Evolutionary conservation across 2,113 vertebrate species (phyloP).

Genomic region (Myrmecobius fasciatus): DNA sequence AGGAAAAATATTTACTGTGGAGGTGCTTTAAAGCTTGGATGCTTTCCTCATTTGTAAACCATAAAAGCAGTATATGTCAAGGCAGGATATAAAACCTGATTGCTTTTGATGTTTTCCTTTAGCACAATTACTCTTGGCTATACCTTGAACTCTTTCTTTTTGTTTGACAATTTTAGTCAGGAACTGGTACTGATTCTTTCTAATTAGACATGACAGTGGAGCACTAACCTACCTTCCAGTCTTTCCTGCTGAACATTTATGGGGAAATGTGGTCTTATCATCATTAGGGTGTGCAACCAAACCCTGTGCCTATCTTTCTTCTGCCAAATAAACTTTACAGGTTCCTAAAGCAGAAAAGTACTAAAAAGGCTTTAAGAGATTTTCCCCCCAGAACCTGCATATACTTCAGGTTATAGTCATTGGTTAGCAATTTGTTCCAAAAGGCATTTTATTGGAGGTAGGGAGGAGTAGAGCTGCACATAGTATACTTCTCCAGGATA

Average conservation of each 20-base stretch:
- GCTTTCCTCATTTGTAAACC: constrained; percentile 12
- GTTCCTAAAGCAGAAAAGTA: constrained; percentile 41
- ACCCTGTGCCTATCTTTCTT: background rate
- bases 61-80: background rate
- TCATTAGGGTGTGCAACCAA: background rate
- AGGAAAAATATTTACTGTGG: background rate
- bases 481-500: background rate
- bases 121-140: background rate
- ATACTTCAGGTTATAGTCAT: constrained; percentile 5
- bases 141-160: constrained; percentile 6
- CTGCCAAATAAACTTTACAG: background rate
- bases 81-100: background rate
- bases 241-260: background rate
- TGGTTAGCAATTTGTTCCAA: constrained; percentile 43
- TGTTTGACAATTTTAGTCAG: background rate
- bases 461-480: background rate
- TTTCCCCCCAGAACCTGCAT: constrained; percentile 1
- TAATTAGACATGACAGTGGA: constrained; percentile 3
- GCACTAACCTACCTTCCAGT: background rate
- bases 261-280: background rate
- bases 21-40: background rate
- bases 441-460: background rate
- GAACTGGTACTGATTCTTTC: background rate
- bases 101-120: constrained; percentile 5
- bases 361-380: constrained; percentile 4